Percentiles rank a stretch among this genome's conserved stretches.
Evolutionary conservation across 2,113 vertebrate species (phyloP).

Genomic region (Channa argus): DNA sequence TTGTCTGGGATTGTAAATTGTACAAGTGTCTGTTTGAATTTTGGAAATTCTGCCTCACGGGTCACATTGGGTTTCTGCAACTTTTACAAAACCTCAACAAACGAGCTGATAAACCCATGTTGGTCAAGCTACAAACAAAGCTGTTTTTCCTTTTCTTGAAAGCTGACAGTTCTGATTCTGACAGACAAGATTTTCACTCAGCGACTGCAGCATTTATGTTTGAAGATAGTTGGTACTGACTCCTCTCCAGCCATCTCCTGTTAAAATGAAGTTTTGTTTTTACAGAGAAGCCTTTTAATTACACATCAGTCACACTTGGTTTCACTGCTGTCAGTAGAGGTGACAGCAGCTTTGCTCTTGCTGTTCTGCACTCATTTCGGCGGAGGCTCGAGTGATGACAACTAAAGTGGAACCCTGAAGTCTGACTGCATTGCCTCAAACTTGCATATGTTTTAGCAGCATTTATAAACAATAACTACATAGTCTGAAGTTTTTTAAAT

Average conservation of each 20-base stretch:
- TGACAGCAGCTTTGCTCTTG: conserved; percentile 35
- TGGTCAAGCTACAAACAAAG: neutral
- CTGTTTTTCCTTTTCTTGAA: neutral
- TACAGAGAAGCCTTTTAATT: conserved; percentile 51
- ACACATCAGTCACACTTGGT: conserved; percentile 57
- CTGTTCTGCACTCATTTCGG: conserved; percentile 30
- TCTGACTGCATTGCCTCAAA: conserved; percentile 22
- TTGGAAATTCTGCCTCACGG: no score
- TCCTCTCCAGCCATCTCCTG: neutral
- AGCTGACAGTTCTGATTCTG: neutral
- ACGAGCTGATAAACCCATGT: neutral
- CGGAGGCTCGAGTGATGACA: conserved; percentile 35
- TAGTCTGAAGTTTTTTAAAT: neutral
- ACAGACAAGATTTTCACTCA: neutral
- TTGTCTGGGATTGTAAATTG: no score
- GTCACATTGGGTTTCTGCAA: neutral
- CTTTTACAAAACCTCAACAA: neutral
- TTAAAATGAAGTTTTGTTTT: conserved; percentile 40
- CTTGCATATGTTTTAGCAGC: conserved; percentile 15
- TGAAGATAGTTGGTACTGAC: conserved; percentile 15
- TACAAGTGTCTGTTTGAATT: no score
- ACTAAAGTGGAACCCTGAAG: conserved; percentile 30
- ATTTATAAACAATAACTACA: conserved; percentile 20
- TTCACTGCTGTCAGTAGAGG: conserved; percentile 49
- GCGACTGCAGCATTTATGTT: neutral